Evolutionary conservation across 2,888 invertebrate species (phyloP).

Genomic region (Halictus ligatus): DNA sequence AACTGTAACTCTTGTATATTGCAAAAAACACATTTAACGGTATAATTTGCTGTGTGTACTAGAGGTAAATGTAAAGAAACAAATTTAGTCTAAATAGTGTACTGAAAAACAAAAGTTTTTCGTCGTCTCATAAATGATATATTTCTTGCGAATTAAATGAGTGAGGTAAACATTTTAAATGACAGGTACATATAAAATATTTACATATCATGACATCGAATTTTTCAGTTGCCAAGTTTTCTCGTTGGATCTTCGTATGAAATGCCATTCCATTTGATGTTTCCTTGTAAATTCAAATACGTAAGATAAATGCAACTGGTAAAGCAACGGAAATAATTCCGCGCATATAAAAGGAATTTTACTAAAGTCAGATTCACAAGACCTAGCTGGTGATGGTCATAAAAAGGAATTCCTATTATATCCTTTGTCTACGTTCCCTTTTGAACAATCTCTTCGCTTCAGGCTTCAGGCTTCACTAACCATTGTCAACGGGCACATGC

Average conservation of each 20-base stretch:
- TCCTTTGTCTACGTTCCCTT: background rate
- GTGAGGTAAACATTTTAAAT: too few relatives aligned
- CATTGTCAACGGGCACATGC: background rate
- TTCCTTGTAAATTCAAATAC: background rate
- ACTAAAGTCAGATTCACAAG: background rate
- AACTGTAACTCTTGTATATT: too few relatives aligned
- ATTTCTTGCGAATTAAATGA: too few relatives aligned
- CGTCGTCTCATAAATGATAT: too few relatives aligned
- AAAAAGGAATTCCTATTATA: background rate
- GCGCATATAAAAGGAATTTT: background rate
- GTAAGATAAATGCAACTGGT: background rate
- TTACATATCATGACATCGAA: too few relatives aligned
- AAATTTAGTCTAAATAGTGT: too few relatives aligned
- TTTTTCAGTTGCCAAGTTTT: background rate
- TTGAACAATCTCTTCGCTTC: constrained; percentile 3
- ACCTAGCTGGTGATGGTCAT: background rate
- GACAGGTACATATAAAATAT: too few relatives aligned
- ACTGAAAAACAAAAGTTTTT: too few relatives aligned
- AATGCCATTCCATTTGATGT: background rate
- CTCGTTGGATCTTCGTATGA: background rate
- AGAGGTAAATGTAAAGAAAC: too few relatives aligned
- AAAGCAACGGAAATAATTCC: background rate
- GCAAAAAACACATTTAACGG: too few relatives aligned
- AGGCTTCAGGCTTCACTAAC: background rate
- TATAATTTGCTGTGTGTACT: too few relatives aligned